Percentiles rank a stretch among this genome's conserved stretches.
Evolutionary conservation across 2,797 vertebrate genomes (phyloP).

Genomic region (Atherinosoma microstoma): DNA sequence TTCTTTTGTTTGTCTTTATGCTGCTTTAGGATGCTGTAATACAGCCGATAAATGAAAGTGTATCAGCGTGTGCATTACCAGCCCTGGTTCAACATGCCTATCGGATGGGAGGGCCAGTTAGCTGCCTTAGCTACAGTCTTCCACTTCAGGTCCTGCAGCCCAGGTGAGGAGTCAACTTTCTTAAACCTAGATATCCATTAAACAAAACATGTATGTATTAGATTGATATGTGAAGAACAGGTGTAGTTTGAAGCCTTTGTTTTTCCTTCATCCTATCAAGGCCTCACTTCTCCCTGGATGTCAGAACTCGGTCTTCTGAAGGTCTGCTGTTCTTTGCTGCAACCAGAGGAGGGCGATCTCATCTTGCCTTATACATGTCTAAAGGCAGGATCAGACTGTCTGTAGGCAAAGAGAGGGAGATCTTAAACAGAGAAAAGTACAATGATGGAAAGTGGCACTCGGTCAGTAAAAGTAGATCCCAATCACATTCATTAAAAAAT

Average conservation of each 20-base stretch:
- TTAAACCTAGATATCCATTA: constrained; percentile 4
- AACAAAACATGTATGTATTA: constrained; percentile 83
- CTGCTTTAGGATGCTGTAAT: constrained; percentile 64
- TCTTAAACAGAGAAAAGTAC: constrained; percentile 89
- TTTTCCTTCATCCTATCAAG: constrained; percentile 64
- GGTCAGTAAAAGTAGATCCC: constrained; percentile 78
- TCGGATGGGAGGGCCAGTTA: constrained; percentile 81
- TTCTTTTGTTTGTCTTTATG: constrained; percentile 50
- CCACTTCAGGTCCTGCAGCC: constrained; percentile 79
- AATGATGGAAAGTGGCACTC: constrained; percentile 93
- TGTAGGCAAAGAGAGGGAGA: constrained; percentile 82
- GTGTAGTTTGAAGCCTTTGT: constrained; percentile 22
- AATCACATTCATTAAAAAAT: neutral
- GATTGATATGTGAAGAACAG: constrained; percentile 81
- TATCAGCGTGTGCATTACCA: constrained; percentile 65
- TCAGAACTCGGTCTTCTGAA: constrained; percentile 84
- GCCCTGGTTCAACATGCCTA: constrained; percentile 76
- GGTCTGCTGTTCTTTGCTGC: constrained; percentile 89
- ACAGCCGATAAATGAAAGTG: constrained; percentile 50
- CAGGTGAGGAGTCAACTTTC: constrained; percentile 78
- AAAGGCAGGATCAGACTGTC: constrained; percentile 90
- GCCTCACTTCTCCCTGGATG: constrained; percentile 88
- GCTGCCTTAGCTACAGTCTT: constrained; percentile 86
- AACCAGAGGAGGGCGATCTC: constrained; percentile 79
- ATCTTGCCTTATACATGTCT: constrained; percentile 88